A percentile compares a stretch with the other conserved stretches of the same genome.
These are phyloP conservation scores for Lithophane socia DNA, from an alignment of 2,888 invertebrate genomes.

Conservation along the genomic window DNA sequence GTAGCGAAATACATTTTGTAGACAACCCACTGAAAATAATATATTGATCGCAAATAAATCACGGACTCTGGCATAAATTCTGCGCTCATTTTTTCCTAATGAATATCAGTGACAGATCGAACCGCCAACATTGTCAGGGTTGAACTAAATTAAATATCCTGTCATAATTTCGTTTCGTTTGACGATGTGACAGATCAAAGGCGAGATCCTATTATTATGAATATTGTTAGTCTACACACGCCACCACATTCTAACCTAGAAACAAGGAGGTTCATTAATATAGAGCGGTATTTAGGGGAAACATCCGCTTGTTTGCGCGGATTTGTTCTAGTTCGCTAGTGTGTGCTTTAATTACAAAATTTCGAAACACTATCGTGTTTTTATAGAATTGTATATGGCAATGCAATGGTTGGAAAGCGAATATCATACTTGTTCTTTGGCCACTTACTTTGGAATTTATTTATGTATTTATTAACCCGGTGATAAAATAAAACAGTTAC, in stretches of 20 bases:
- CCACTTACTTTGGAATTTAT: neutral
- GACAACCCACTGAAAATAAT: slow-evolving; percentile 42
- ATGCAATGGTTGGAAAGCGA: neutral
- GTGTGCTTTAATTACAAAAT: slow-evolving; percentile 42
- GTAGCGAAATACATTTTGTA: slow-evolving; percentile 42
- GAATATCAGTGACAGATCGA: slow-evolving; percentile 52
- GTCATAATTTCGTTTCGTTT: slow-evolving; percentile 65
- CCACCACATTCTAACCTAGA: slow-evolving; percentile 54
- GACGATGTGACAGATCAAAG: slow-evolving; percentile 63
- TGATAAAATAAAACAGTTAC: neutral
- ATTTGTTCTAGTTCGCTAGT: slow-evolving; percentile 46
- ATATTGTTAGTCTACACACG: slow-evolving; percentile 57
- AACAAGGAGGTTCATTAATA: slow-evolving; percentile 63
- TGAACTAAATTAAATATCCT: slow-evolving; percentile 65
- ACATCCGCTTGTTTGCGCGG: slow-evolving; percentile 42
- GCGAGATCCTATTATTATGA: slow-evolving; percentile 57
- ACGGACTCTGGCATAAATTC: slow-evolving; percentile 24
- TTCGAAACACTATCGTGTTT: slow-evolving; percentile 4
- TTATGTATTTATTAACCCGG: neutral
- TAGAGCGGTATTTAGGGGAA: slow-evolving; percentile 51
- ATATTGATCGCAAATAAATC: slow-evolving; percentile 54
- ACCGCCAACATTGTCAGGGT: slow-evolving; percentile 56
- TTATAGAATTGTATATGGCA: neutral
- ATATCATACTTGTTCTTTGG: neutral
- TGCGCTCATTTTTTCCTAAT: slow-evolving; percentile 44